Evolutionary conservation across 2,797 vertebrate species (phyloP), one percentile per base, ranked within the genome.

Genomic region (Pelochelys cantorii): DNA sequence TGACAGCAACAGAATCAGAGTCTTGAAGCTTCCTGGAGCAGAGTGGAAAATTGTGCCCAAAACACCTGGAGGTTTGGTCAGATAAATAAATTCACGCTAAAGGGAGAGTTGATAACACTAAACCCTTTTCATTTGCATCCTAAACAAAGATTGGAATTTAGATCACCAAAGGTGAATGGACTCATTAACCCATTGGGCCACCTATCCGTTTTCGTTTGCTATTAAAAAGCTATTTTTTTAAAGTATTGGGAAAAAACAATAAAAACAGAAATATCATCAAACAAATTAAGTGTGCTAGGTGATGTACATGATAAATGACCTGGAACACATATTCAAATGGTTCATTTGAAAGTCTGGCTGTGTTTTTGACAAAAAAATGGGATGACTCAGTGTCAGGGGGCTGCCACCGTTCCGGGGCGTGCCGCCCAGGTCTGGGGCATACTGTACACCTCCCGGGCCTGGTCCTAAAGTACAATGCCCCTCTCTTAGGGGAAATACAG

Each of bases 1-100:
- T 86, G 77, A 93, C 89, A 95, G 87, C 62, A 84, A 25, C 91
- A 86, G 86, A 25, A 93, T 90, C 89, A 90, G 91, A 80, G 37
- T 86, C 90, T 90, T 96, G 56, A 48, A 93, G 56, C 25, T 29
- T 86, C 83, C 65, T 10, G 81, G 90, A 37, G 78, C 80, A 68
- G 82, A 84, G 74, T 80, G 91, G 60, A 68, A 95, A 95, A 92
- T 86, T 75, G 86, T 92, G 89, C 34, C 17, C 27, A 65, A 94
- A 93, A 87, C 0, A 11, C 20, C 79, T 10, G 57, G 56, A 37
- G 10, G 68, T 87, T 93, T 96, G 86, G n/a, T 89, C 82, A 95
- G 88, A 57, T 9, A 75, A 17, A 90, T 83, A 88, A 62, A 62
- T 60, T 84, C 94, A 31, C 81, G 85, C 55, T 89, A 87, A 94